These are phyloP conservation scores for Sminthopsis crassicaudata DNA, from an alignment of 2,113 vertebrate species.

Conservation along the genomic window DNA sequence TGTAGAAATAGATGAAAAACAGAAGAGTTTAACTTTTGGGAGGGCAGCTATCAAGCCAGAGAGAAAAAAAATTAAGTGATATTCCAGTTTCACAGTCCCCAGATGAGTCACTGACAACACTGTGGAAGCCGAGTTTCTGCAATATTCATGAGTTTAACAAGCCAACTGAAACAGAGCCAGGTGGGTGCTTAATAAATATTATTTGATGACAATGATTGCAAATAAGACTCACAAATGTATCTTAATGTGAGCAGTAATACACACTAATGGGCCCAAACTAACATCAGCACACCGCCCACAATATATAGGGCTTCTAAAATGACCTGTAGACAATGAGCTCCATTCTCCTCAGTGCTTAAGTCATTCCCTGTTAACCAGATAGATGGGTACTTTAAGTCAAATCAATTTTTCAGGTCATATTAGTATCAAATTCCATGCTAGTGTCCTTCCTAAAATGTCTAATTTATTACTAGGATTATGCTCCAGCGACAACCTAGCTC, in stretches of 20 bases:
- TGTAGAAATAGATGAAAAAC: neutral
- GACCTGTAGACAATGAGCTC: neutral
- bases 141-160: neutral
- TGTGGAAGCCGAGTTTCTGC: neutral
- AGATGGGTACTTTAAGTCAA: neutral
- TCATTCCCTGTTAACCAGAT: neutral
- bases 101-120: neutral
- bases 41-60: neutral
- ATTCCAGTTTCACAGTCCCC: fast-evolving
- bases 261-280: neutral
- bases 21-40: neutral
- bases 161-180: neutral
- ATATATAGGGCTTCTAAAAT: neutral
- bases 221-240: neutral
- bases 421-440: neutral
- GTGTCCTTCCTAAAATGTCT: too few relatives aligned
- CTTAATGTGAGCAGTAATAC: neutral
- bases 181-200: fast-evolving
- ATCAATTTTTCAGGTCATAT: neutral
- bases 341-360: too few relatives aligned
- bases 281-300: fast-evolving
- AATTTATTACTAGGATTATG: neutral
- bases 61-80: too few relatives aligned
- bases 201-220: fast-evolving
- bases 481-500: too few relatives aligned